phyloP scores from a whole-genome alignment of 1,140 invertebrate genomes.

The Zophobas atratus region DNA sequence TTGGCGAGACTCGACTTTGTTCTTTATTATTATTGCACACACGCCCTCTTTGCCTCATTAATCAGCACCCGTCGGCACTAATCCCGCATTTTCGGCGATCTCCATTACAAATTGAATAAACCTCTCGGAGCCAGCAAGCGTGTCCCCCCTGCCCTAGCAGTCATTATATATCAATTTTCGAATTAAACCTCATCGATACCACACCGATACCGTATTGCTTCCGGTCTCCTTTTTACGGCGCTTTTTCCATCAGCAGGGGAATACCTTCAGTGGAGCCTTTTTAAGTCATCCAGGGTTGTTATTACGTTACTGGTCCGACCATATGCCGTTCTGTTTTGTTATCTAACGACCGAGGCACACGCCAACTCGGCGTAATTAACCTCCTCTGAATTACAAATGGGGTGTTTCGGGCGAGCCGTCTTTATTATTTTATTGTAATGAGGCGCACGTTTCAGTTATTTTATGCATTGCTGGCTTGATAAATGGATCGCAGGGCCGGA shows the following conservation, averaged over 20 bases:
- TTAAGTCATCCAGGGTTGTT: conserved; percentile 43
- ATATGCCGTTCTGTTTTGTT: conserved; percentile 47
- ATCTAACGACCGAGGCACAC: conserved; percentile 51
- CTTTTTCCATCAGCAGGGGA: conserved; percentile 10
- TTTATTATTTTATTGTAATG: conserved; percentile 43
- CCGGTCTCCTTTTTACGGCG: conserved; percentile 21
- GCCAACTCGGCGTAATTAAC: conserved; percentile 48
- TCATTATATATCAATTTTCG: conserved; percentile 53
- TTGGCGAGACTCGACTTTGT: too few relatives aligned
- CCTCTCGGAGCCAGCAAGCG: conserved; percentile 7
- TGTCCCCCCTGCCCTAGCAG: conserved; percentile 35
- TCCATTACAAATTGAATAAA: conserved; percentile 30
- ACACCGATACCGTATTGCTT: conserved; percentile 39
- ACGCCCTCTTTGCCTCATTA: too few relatives aligned
- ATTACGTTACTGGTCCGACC: conserved; percentile 52
- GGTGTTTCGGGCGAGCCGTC: conserved; percentile 18
- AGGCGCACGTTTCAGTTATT: conserved; percentile 47
- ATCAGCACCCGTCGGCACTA: too few relatives aligned
- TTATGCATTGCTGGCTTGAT: conserved; percentile 44
- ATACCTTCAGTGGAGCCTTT: conserved; percentile 25
- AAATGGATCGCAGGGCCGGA: neutral
- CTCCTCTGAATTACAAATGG: conserved; percentile 44
- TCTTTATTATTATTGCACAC: too few relatives aligned
- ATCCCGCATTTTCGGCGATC: too few relatives aligned
- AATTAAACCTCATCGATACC: conserved; percentile 47